Evolutionary conservation across 2,888 invertebrate genomes (phyloP), one percentile per base, ranked within the genome.

Genomic region (Junonia oenone): DNA sequence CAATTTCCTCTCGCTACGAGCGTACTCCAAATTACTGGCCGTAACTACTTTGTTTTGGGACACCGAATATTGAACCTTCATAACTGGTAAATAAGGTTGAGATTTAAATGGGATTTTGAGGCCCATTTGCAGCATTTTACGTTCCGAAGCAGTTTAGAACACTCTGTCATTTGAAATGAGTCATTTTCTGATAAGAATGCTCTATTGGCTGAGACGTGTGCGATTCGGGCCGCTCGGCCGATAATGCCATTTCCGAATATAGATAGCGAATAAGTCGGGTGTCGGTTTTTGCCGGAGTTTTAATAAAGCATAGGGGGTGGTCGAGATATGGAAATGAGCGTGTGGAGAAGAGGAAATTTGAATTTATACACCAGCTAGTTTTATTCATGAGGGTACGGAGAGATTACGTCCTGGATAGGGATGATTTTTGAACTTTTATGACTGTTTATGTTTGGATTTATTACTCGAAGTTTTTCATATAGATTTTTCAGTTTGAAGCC

Each of bases 131-230:
- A 72, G 61, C 81, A 68, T 84, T 90, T 73, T 74, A 68, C 71
- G 66, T 75, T 73, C 68, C 74, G 70, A 68, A 71, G 64, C 72
- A 75, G 73, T 86, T 84, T 86, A 84, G 81, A 88, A 86, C 90
- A 90, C 90, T 91, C 90, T 91, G 90, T 91, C 91, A 91, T 93
- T 92, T 92, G 92, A 92, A 92, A 93, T 92, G 92, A 93, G 91
- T 93, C 92, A 93, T 93, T 93, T 93, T 93, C 92, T 93, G 93
- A 93, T 93, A 93, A 92, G 92, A 90, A 91, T 88, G 88, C 89
- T 86, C 90, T 91, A 90, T 91, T 91, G 91, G 91, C 75, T 86
- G 86, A 85, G 87, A 86, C 86, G 87, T 83, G 89, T 86, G 89
- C 82, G 81, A 81, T 67, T 76, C 78, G 81, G 82, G 78, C 75